Percentiles rank a stretch among this genome's conserved stretches.
Evolutionary conservation across 2,888 invertebrate species (phyloP).

Genomic region (Dromius quadrimaculatus): DNA sequence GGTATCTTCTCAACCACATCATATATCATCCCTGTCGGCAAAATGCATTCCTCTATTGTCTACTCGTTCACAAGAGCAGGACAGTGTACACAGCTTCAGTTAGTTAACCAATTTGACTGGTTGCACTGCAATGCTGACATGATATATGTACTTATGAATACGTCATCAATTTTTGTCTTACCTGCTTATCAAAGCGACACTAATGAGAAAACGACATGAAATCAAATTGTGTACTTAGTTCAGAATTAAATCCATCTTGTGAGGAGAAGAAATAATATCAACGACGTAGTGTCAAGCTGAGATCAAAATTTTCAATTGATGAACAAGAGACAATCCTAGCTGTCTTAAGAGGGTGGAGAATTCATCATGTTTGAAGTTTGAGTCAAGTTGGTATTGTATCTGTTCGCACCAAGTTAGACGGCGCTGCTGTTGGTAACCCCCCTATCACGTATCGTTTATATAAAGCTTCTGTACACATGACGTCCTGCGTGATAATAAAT

Average conservation of each 20-base stretch:
- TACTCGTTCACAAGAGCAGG: constrained; percentile 29
- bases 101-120: too few relatives aligned
- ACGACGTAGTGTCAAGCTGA: constrained; percentile 2
- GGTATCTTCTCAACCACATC: not conserved
- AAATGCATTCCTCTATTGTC: constrained; percentile 34
- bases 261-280: not conserved
- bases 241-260: not conserved
- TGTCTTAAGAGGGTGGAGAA: not conserved
- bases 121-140: constrained; percentile 17
- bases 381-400: constrained; percentile 37
- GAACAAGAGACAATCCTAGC: constrained; percentile 29
- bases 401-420: constrained; percentile 30
- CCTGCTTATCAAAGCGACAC: too few relatives aligned
- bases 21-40: constrained; percentile 37
- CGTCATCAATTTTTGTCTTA: constrained; percentile 37
- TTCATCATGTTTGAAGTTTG: constrained; percentile 40
- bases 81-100: not conserved
- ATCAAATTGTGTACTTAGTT: constrained; percentile 16
- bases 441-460: constrained; percentile 46
- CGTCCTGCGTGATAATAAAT: constrained; percentile 50
- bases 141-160: constrained; percentile 32
- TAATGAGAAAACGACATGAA: too few relatives aligned
- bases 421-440: not conserved
- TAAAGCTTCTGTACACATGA: constrained; percentile 50
- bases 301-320: constrained; percentile 41